A percentile compares a stretch with the other conserved stretches of the same genome.
phyloP scores from a whole-genome alignment of 2,797 vertebrate genomes.

The Eulemur rubriventer region DNA sequence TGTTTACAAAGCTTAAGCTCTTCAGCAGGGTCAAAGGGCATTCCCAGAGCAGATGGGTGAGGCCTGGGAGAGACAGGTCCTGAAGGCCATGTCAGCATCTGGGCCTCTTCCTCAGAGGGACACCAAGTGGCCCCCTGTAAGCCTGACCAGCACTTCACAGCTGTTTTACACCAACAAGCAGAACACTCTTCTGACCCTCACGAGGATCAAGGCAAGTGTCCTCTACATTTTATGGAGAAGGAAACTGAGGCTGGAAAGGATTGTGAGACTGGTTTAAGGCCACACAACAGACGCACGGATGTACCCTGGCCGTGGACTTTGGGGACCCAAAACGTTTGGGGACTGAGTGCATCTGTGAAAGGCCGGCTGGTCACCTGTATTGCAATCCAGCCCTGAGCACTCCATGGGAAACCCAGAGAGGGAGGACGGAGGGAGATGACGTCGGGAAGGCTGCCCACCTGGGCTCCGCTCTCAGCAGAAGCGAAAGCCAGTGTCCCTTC shows the following conservation, averaged over 20 bases:
- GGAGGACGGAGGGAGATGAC: background rate
- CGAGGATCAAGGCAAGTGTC: background rate
- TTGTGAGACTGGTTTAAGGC: background rate
- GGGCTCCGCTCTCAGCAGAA: background rate
- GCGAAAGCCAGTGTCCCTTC: background rate
- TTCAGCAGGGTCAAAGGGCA: background rate
- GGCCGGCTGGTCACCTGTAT: background rate
- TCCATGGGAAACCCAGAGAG: background rate
- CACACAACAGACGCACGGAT: background rate
- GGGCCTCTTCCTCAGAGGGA: background rate
- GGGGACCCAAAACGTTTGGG: too few species aligned
- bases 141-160: background rate
- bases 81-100: background rate
- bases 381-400: background rate
- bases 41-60: background rate
- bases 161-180: background rate
- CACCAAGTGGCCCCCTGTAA: background rate
- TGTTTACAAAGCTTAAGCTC: slow-evolving; percentile 31
- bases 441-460: background rate
- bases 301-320: background rate
- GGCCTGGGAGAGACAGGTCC: background rate
- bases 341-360: background rate
- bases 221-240: background rate
- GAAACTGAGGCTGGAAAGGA: background rate
- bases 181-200: background rate